Percentiles rank a stretch among this genome's conserved stretches.
Conservation (phyloP, 2,888 invertebrate genomes). For the Drosophila phalerata region DNA sequence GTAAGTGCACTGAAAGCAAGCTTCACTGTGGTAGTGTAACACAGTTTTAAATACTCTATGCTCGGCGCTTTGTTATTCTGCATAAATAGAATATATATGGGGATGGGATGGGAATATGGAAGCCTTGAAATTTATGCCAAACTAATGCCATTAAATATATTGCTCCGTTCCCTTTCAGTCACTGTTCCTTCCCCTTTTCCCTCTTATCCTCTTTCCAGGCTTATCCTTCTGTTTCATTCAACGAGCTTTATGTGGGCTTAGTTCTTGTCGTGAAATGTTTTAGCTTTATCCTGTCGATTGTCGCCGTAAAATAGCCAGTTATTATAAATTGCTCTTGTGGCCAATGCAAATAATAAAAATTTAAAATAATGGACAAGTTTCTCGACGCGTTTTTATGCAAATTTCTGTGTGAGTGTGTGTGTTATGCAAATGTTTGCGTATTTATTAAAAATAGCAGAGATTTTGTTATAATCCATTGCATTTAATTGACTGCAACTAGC, state of each 20-base stretch:
- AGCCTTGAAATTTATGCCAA: constrained; percentile 66
- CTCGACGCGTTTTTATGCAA: constrained; percentile 34
- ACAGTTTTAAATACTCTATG: constrained; percentile 58
- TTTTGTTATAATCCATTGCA: constrained; percentile 70
- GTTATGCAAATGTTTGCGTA: constrained; percentile 70
- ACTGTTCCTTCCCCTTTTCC: neutral
- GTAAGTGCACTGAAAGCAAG: neutral
- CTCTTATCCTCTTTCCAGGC: neutral
- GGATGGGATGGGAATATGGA: neutral
- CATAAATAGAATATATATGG: constrained; percentile 49
- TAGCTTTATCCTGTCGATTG: constrained; percentile 75
- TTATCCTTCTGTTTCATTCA: constrained; percentile 9
- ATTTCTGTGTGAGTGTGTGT: constrained; percentile 16
- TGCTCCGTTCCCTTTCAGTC: neutral
- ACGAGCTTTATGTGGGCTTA: constrained; percentile 62
- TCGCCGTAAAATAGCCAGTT: constrained; percentile 65
- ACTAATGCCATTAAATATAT: constrained; percentile 67
- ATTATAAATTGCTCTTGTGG: constrained; percentile 66
- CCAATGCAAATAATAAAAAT: constrained; percentile 37
- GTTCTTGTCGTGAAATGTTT: constrained; percentile 72
- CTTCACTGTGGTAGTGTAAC: constrained; percentile 21
- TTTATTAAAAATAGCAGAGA: constrained; percentile 72
- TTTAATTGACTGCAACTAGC: constrained; percentile 76
- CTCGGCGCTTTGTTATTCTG: constrained; percentile 51
- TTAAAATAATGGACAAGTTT: constrained; percentile 4